Evolutionary conservation across 2,113 vertebrate genomes (phyloP).

Genomic region (Procavia capensis): DNA sequence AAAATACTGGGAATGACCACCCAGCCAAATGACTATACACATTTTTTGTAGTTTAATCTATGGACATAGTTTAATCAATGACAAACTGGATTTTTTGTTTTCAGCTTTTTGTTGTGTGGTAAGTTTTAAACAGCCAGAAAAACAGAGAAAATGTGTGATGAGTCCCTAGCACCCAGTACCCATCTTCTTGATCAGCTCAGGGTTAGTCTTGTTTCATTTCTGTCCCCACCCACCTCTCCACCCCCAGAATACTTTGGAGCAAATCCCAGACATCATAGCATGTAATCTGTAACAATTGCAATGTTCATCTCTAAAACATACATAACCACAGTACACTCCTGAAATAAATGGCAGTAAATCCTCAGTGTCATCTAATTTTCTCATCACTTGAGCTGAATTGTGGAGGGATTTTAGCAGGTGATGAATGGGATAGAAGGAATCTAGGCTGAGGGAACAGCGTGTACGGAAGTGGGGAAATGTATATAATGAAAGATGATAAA

Average conservation of each 20-base stretch:
- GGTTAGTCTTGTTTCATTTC: neutral
- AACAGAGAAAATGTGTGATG: slow-evolving; percentile 11
- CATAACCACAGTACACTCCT: neutral
- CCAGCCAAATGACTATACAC: no score
- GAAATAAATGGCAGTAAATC: neutral
- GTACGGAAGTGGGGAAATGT: neutral
- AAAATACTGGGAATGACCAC: no score
- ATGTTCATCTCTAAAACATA: neutral
- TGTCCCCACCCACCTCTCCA: neutral
- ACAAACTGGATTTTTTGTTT: slow-evolving; percentile 49
- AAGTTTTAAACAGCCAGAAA: neutral
- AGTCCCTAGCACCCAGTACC: neutral
- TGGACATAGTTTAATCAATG: no score
- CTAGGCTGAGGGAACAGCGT: neutral
- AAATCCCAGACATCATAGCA: neutral
- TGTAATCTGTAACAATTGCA: slow-evolving; percentile 12
- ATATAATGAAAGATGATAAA: neutral
- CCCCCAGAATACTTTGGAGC: neutral
- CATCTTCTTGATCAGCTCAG: neutral
- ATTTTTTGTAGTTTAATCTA: no score
- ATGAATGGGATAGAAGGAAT: neutral
- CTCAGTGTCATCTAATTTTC: neutral
- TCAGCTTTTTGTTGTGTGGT: slow-evolving; percentile 13
- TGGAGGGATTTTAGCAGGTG: slow-evolving; percentile 7
- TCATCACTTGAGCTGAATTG: neutral